Conservation (phyloP, 2,113 vertebrate genomes). For the Pristiophorus japonicus region DNA sequence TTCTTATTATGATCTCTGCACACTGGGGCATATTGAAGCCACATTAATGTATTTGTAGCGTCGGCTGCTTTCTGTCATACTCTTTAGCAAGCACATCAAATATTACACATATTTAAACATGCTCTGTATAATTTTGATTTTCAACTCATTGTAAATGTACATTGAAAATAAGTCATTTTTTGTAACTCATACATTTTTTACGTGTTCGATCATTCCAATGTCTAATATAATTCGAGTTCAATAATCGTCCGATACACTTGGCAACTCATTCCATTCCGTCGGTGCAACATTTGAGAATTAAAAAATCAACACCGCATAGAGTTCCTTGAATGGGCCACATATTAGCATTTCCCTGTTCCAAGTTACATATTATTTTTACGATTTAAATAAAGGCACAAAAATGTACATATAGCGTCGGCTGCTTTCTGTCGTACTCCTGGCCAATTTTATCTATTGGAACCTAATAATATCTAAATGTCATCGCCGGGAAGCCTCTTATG, state of each 20-base stretch:
- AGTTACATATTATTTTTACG: background rate
- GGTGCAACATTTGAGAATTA: background rate
- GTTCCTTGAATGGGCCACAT: background rate
- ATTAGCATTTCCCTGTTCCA: background rate
- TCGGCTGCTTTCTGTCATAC: background rate
- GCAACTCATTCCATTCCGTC: background rate
- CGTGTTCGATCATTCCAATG: background rate
- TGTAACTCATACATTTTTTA: background rate
- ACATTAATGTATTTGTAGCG: background rate
- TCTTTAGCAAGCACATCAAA: background rate
- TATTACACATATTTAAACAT: background rate
- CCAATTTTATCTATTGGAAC: background rate
- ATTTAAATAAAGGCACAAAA: background rate
- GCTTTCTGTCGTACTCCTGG: background rate
- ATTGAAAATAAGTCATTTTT: background rate
- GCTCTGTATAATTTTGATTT: background rate
- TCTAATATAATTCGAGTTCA: background rate
- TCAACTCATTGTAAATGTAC: background rate
- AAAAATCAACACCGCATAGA: background rate
- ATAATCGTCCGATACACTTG: background rate
- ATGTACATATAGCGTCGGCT: background rate
- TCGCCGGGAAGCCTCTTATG: background rate
- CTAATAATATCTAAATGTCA: background rate
- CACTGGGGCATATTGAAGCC: background rate
- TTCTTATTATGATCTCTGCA: background rate